Evolutionary conservation across 2,113 vertebrate genomes (phyloP), one percentile per base, ranked within the genome.

Genomic region (Illadopsis cleaveri): DNA sequence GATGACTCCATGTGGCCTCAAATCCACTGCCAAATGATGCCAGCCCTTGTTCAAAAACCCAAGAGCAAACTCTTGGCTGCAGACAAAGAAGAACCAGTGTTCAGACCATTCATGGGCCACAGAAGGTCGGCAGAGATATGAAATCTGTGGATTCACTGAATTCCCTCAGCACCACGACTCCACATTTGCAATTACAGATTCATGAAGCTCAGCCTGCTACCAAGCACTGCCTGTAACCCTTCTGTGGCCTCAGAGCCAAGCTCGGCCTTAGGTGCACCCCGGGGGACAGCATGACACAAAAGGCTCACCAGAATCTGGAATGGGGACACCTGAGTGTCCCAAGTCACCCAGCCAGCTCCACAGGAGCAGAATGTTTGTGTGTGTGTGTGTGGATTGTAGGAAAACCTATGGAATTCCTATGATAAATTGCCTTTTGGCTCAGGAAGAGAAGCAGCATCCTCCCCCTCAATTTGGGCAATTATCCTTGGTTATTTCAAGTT

Each of bases 141-240:
- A 94, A 93, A 91, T 85, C 92, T 78, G 94, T 84, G 94, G 91
- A 73, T 94, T 92, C 82, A 45, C 51, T 97, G 91, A 76, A 95
- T 95, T 95, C 71, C 82, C 77, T 68, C 62, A 16, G 61, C 12
- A 65, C 81, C 95, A 86, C 96, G 77, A 42, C 51, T 84, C 91
- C 25, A 38, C 78, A 73, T 93, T 81, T 88, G 89, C 94, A 92
- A 77, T 93, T 89, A 89, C n/a, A 70, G 72, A 50, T 25, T 25
- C 56, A 33, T 37, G 90, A 33, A 47, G 60, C 81, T 85, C 93
- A 53, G 8, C 76, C 70, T 48, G 45, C 61, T 23, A 28, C 75
- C 2, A 1, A 51, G 42, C 11, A 1, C 66, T 54, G 90, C 95
- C 84, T 77, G 73, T 4, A 61, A 79, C 35, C 35, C 21, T 24